Conservation (phyloP, 2,888 invertebrate species). For the Pristionchus fissidentatus region DNA sequence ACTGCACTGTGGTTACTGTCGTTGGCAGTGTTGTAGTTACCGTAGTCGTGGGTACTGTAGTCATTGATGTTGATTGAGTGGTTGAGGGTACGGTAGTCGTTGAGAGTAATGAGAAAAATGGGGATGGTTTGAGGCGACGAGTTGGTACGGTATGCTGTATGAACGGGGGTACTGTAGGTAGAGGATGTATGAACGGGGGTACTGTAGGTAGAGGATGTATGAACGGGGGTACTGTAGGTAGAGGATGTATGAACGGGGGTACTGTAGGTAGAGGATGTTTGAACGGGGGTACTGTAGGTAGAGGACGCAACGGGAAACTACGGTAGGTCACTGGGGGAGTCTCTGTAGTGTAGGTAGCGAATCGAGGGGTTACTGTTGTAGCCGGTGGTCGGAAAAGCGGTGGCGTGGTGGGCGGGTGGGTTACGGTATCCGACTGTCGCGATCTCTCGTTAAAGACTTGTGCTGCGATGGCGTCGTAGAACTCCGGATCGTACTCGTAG, state of each 20-base stretch:
- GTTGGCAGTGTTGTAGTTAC: not conserved
- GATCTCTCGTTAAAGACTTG: not conserved
- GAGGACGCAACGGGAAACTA: not conserved
- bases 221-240: not conserved
- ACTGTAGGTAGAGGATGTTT: not conserved
- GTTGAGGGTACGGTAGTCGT: not conserved
- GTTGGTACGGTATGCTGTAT: not conserved
- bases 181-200: not conserved
- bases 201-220: conserved; percentile 24
- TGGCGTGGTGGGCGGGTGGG: not conserved
- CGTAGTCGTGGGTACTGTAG: not conserved
- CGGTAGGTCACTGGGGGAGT: not conserved
- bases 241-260: not conserved
- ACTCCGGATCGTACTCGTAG: conserved; percentile 42
- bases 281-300: not conserved
- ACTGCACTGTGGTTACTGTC: not conserved
- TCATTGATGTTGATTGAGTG: not conserved
- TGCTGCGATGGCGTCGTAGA: conserved; percentile 35
- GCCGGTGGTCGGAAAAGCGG: not conserved
- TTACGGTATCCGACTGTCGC: not conserved
- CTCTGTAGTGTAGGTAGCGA: not conserved
- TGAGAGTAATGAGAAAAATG: not conserved
- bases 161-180: not conserved
- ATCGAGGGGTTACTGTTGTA: not conserved
- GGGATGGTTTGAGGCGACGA: not conserved